Evolutionary conservation across 2,797 vertebrate genomes (phyloP), one percentile per base, ranked within the genome.

Genomic region (Sciaenops ocellatus): DNA sequence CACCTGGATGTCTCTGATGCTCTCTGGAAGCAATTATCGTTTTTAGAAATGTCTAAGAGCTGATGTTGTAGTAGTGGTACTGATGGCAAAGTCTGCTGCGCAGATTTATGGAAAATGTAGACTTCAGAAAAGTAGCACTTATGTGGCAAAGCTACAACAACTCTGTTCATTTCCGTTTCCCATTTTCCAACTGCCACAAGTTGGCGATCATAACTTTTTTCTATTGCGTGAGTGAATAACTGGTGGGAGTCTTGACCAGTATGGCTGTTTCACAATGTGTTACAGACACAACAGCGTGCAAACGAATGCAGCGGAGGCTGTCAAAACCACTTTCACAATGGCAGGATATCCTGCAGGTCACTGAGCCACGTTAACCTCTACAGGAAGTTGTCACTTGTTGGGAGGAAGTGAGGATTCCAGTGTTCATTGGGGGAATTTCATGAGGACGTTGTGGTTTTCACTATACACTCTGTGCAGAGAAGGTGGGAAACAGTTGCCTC

Each of bases 291-390:
- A 82, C 91, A 89, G 63, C 26, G 18, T 26, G 69, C 74, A 85
- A 80, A 73, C 69, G 73, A 92, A 69, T 78, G 89, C 83, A 76
- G 76, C 24, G 44, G 54, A 93, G 91, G 89, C 89, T 91, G 90
- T 93, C 82, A 65, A 89, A 92, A 87, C 83, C 85, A 93, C 86
- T 91, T 93, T 92, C 87, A 95, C 94, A 95, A 95, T 93, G 90
- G 93, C 93, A 95, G 94, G 94, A 95, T 93, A 93, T 95, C 93
- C 94, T 95, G 93, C 73, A 90, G 94, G 94, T 94, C 93, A 94
- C 85, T n/a, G 69, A 92, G 91, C 89, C 87, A 81, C 5, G 88
- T 70, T 91, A 85, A 94, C 91, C 91, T 94, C 89, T 38, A 79
- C 83, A 89, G 94, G 94, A 95, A 94, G 93, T 93, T 87, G 93